phyloP scores from a whole-genome alignment of 35 echinoderm and acorn worm genomes.

The Strongylocentrotus purpuratus region DNA sequence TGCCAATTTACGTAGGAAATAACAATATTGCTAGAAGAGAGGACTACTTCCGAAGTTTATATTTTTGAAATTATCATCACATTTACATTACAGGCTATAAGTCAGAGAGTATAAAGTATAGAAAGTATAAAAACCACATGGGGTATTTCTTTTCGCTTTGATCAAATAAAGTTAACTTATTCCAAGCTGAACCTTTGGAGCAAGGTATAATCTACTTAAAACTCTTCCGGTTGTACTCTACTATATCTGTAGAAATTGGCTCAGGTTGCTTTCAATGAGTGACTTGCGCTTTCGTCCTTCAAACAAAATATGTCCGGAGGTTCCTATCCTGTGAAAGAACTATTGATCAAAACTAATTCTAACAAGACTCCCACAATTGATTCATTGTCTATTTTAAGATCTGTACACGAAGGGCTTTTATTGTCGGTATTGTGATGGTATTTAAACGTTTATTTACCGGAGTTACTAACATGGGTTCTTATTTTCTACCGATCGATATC shows the following conservation, averaged over 20 bases:
- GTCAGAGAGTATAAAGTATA: too few species aligned
- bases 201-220: background rate
- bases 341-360: background rate
- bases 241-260: background rate
- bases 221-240: background rate
- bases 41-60: too few species aligned
- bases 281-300: background rate
- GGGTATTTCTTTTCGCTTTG: too few species aligned
- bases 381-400: background rate
- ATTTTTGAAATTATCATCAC: too few species aligned
- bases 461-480: slow-evolving; percentile 8
- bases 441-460: background rate
- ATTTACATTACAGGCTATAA: too few species aligned
- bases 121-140: too few species aligned
- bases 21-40: too few species aligned
- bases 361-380: background rate
- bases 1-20: too few species aligned
- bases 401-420: background rate
- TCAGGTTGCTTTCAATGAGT: background rate
- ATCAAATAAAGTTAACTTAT: background rate
- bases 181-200: background rate
- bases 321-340: background rate
- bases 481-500: background rate
- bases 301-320: background rate
- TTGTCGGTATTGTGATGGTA: background rate